These are phyloP conservation scores for Cyprinodon tularosa DNA, from an alignment of 2,113 vertebrate genomes.

Conservation along the genomic window DNA sequence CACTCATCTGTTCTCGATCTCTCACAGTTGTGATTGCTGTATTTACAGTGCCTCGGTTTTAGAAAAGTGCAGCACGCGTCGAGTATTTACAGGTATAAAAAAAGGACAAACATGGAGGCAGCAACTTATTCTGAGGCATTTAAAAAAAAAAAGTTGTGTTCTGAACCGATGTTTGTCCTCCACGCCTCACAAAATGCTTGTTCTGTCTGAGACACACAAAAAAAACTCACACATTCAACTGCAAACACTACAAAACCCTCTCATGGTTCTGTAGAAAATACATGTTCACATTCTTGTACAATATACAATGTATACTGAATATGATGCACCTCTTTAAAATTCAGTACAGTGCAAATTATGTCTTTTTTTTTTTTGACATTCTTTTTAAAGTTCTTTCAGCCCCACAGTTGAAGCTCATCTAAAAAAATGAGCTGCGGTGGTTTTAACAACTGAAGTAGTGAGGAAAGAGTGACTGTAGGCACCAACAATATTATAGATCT, in stretches of 20 bases:
- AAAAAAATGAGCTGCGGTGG: conserved; percentile 5
- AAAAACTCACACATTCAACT: conserved; percentile 44
- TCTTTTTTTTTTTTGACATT: conserved; percentile 68
- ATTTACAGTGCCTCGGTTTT: conserved; percentile 60
- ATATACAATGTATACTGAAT: conserved; percentile 62
- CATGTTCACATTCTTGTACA: conserved; percentile 65
- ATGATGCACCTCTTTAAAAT: conserved; percentile 56
- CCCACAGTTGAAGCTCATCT: conserved; percentile 14
- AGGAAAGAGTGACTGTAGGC: conserved; percentile 43
- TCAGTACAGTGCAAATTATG: conserved; percentile 76
- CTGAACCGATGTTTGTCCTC: conserved; percentile 14
- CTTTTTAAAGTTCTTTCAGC: conserved; percentile 51
- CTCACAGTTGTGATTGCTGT: conserved; percentile 39
- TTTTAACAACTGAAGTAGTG: conserved; percentile 18
- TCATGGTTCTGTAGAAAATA: conserved; percentile 63
- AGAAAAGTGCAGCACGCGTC: conserved; percentile 60
- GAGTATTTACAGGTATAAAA: conserved; percentile 74
- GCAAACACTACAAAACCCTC: conserved; percentile 47
- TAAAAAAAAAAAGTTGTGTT: conserved; percentile 32
- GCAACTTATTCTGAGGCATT: conserved; percentile 21
- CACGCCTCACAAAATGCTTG: conserved; percentile 59
- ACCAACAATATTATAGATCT: conserved; percentile 34
- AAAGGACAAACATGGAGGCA: conserved; percentile 31
- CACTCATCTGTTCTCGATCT: conserved; percentile 14
- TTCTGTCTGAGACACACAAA: conserved; percentile 32